phyloP scores from a whole-genome alignment of 2,797 vertebrate genomes.

The Hyperoplus lanceolatus region DNA sequence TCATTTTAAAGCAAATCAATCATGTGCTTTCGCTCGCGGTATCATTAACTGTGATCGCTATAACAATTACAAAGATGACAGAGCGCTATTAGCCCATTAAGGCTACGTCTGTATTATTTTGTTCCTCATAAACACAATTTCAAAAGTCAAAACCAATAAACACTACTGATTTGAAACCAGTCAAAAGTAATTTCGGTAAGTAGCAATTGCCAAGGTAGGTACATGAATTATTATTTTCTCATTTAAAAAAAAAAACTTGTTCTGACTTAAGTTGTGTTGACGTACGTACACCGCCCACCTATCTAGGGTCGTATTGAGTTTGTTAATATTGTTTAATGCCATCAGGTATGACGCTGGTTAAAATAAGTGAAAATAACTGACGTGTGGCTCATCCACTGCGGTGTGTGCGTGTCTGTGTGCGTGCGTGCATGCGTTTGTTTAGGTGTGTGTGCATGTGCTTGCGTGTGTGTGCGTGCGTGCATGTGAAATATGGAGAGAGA shows the following conservation, averaged over 20 bases:
- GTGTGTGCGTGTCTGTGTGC: neutral
- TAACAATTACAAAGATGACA: conserved; percentile 77
- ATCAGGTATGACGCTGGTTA: conserved; percentile 47
- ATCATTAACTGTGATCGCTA: conserved; percentile 66
- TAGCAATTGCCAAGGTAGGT: conserved; percentile 27
- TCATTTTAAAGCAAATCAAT: conserved; percentile 67
- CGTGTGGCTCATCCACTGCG: neutral
- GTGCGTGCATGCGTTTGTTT: neutral
- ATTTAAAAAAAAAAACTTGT: conserved; percentile 22
- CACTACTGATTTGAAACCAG: conserved; percentile 54
- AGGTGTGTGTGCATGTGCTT: too few species aligned
- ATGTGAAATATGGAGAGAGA: neutral
- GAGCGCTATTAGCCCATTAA: conserved; percentile 73
- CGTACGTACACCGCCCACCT: neutral
- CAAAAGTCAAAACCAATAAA: conserved; percentile 79
- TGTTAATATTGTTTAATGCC: conserved; percentile 14
- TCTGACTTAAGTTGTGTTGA: conserved; percentile 27
- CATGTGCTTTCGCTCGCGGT: conserved; percentile 65
- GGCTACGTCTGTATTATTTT: conserved; percentile 73
- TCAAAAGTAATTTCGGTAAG: conserved; percentile 63
- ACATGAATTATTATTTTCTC: neutral
- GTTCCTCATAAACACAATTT: conserved; percentile 65
- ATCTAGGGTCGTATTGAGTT: neutral
- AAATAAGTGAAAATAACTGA: conserved; percentile 33
- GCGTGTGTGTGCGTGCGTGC: too few species aligned